Conservation (phyloP, 92 coral and sea anemone species). For the Isaurus tuberculatus region DNA sequence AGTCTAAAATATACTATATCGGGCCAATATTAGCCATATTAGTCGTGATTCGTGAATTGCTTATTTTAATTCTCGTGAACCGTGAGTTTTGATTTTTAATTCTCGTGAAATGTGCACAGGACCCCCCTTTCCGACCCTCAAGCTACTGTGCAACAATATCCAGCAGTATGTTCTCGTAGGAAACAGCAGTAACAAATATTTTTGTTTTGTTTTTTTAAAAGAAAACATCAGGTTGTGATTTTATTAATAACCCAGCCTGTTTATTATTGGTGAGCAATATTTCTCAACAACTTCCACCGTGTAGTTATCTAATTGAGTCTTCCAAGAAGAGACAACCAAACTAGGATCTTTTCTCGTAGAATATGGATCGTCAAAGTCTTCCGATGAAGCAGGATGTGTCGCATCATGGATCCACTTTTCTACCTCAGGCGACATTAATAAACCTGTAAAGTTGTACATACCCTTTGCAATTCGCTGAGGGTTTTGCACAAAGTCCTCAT, state of each 20-base stretch:
- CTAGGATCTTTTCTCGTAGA: slow-evolving; percentile 23
- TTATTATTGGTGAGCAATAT: slow-evolving; percentile 30
- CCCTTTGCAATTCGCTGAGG: slow-evolving; percentile 21
- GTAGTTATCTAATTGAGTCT: slow-evolving; percentile 6
- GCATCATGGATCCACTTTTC: slow-evolving; percentile 31
- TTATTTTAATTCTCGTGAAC: no score
- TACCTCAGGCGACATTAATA: slow-evolving; percentile 15
- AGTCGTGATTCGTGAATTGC: no score
- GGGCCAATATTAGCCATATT: no score
- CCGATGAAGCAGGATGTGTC: slow-evolving; percentile 28
- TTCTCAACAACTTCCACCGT: slow-evolving; percentile 20
- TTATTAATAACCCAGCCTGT: not conserved
- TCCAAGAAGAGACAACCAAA: slow-evolving; percentile 16
- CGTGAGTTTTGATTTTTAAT: no score
- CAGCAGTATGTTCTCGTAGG: no score
- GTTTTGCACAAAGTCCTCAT: slow-evolving; percentile 24
- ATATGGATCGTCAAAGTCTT: slow-evolving; percentile 14
- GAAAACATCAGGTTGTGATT: not conserved
- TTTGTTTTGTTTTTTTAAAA: no score
- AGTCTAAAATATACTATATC: no score
- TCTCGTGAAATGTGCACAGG: no score
- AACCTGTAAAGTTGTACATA: slow-evolving; percentile 14
- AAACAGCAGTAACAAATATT: no score
- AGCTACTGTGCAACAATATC: no score
- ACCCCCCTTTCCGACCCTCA: no score